Evolutionary conservation across 35 echinoderm and acorn worm species (phyloP).

Genomic region (Eucidaris tribuloides): DNA sequence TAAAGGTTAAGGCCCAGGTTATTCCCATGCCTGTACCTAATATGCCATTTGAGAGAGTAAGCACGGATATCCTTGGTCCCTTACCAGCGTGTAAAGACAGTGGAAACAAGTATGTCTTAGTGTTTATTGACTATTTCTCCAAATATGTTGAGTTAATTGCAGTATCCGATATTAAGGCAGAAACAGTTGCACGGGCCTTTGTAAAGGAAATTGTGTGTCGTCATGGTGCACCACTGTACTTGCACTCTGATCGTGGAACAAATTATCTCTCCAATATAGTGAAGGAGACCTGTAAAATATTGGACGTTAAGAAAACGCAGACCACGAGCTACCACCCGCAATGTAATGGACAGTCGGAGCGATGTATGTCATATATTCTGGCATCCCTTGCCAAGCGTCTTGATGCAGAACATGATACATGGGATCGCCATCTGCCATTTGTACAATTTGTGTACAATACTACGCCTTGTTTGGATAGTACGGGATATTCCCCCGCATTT

Average conservation of each 20-base stretch:
- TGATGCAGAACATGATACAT: not conserved
- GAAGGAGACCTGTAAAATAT: slow-evolving; percentile 27
- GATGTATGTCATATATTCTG: slow-evolving; percentile 33
- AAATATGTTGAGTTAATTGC: slow-evolving; percentile 63
- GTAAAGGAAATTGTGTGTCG: slow-evolving; percentile 38
- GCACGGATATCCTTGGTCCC: slow-evolving; percentile 49
- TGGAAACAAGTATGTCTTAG: slow-evolving; percentile 34
- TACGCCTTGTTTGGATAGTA: slow-evolving; percentile 9
- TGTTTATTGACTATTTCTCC: slow-evolving; percentile 57
- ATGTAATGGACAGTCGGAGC: slow-evolving; percentile 55
- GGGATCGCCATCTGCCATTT: slow-evolving; percentile 19
- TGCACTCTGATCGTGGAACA: slow-evolving; percentile 49
- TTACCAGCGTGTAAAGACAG: slow-evolving; percentile 31
- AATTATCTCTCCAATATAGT: slow-evolving; percentile 63
- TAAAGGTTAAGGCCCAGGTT: slow-evolving; percentile 6
- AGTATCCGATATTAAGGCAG: slow-evolving; percentile 20
- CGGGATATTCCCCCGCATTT: slow-evolving; percentile 19
- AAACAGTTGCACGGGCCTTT: slow-evolving; percentile 28
- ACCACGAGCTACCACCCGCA: slow-evolving; percentile 53
- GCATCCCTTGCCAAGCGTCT: slow-evolving; percentile 1
- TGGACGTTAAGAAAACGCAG: slow-evolving; percentile 45
- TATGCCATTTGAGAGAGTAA: slow-evolving; percentile 38
- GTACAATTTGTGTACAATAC: slow-evolving; percentile 26
- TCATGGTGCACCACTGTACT: slow-evolving; percentile 35
- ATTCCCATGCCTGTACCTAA: slow-evolving; percentile 45